These are phyloP conservation scores for Intellagama lesueurii DNA, from an alignment of 2,797 vertebrate genomes.

Conservation along the genomic window DNA sequence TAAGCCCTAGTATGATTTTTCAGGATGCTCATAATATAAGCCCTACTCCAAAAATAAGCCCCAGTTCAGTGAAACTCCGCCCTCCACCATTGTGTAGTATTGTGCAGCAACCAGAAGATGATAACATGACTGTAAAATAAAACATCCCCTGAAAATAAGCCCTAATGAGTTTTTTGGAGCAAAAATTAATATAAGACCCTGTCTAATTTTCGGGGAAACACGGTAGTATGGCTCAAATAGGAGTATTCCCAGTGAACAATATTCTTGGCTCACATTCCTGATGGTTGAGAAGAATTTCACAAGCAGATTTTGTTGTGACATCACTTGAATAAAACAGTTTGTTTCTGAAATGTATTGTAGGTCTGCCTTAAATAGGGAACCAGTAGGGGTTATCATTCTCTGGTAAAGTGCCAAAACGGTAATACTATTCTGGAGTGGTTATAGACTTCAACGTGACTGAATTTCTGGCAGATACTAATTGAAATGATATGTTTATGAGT, in stretches of 20 bases:
- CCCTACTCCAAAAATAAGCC: too few species aligned
- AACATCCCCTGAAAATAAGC: too few species aligned
- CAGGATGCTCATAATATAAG: too few species aligned
- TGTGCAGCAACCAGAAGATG: too few species aligned
- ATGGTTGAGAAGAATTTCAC: neutral
- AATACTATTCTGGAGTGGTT: neutral
- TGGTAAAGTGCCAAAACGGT: slow-evolving; percentile 27
- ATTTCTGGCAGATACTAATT: neutral
- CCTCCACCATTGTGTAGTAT: too few species aligned
- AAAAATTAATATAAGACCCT: too few species aligned
- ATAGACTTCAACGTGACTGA: neutral
- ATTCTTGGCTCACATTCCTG: neutral
- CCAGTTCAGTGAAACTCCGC: too few species aligned
- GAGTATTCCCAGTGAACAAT: neutral
- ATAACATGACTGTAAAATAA: too few species aligned
- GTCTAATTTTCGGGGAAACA: too few species aligned
- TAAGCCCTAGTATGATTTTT: too few species aligned
- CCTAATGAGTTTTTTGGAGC: too few species aligned
- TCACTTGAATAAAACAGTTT: neutral
- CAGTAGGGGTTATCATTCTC: neutral
- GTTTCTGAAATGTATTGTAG: neutral
- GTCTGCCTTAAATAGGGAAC: neutral
- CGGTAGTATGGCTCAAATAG: neutral
- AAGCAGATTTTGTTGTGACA: neutral
- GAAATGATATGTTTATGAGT: neutral